phyloP scores from a whole-genome alignment of 2,113 vertebrate genomes.

The Brachypodius melanocephalos region DNA sequence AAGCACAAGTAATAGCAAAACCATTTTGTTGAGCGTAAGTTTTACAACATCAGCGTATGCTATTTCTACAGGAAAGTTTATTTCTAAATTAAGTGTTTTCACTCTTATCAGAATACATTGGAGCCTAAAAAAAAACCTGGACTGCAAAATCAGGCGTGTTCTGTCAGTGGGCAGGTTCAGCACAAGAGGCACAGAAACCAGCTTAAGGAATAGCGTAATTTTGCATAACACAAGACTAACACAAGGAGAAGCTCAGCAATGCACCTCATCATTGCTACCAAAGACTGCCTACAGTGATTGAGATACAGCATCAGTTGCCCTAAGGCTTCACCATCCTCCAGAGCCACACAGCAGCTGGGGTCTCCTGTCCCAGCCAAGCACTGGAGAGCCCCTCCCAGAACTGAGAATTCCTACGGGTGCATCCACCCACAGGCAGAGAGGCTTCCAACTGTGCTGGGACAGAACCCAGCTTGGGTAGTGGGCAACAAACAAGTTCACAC shows the following conservation, averaged over 20 bases:
- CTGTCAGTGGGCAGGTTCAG: background rate
- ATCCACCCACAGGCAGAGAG: background rate
- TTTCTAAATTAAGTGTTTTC: background rate
- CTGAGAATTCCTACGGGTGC: accelerated
- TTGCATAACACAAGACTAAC: background rate
- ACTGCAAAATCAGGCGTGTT: background rate
- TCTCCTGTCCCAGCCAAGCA: background rate
- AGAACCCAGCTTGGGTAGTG: background rate
- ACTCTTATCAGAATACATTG: background rate
- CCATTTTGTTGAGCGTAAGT: background rate
- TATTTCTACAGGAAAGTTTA: background rate
- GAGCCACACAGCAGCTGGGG: background rate
- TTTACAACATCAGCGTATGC: background rate
- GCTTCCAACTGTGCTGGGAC: background rate
- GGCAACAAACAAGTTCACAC: background rate
- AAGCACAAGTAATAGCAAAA: background rate
- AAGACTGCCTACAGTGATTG: background rate
- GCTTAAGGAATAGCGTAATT: background rate
- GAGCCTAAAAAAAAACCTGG: background rate
- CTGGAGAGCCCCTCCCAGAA: background rate
- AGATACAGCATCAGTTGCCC: background rate
- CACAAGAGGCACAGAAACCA: background rate
- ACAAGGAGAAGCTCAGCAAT: background rate
- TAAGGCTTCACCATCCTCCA: background rate
- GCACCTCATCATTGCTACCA: background rate